Percentiles rank a stretch among this genome's conserved stretches.
These are phyloP conservation scores for Myiopsitta monachus DNA, from an alignment of 2,113 vertebrate genomes.

Conservation along the genomic window DNA sequence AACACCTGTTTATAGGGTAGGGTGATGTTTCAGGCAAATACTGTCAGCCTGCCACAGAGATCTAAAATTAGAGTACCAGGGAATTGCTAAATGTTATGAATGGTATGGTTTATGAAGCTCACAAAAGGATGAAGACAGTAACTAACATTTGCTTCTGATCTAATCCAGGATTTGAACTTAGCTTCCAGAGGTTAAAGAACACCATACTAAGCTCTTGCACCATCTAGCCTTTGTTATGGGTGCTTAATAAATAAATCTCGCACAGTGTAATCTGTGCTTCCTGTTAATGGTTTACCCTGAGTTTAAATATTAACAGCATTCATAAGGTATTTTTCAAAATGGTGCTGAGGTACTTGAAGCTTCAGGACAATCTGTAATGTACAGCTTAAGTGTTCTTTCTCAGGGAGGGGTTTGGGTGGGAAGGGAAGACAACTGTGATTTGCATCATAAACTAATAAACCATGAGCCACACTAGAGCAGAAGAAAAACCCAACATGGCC, in stretches of 20 bases:
- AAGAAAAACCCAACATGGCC: not conserved
- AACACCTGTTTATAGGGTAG: slow-evolving; percentile 52
- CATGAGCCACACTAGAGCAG: not conserved
- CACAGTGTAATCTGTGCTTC: not conserved
- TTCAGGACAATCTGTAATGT: not conserved
- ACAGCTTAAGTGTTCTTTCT: not conserved
- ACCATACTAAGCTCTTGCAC: slow-evolving; percentile 25
- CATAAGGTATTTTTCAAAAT: slow-evolving; percentile 13
- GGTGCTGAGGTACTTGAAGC: not conserved
- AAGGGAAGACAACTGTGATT: not conserved
- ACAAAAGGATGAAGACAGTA: slow-evolving; percentile 59
- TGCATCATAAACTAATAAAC: not conserved
- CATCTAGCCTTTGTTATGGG: slow-evolving; percentile 29
- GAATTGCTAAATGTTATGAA: slow-evolving; percentile 67
- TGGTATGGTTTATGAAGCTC: slow-evolving; percentile 57
- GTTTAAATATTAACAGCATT: slow-evolving; percentile 43
- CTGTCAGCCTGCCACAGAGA: slow-evolving; percentile 30
- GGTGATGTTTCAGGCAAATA: slow-evolving; percentile 51
- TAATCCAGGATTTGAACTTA: slow-evolving; percentile 48
- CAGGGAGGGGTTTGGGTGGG: not conserved
- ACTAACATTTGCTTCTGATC: slow-evolving; percentile 59
- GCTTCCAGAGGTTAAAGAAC: slow-evolving; percentile 51
- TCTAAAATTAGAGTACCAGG: slow-evolving; percentile 60
- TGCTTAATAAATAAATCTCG: slow-evolving; percentile 31
- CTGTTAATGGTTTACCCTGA: slow-evolving; percentile 26